phyloP scores from a whole-genome alignment of 2,113 vertebrate species.

The Tragelaphus imberbis region DNA sequence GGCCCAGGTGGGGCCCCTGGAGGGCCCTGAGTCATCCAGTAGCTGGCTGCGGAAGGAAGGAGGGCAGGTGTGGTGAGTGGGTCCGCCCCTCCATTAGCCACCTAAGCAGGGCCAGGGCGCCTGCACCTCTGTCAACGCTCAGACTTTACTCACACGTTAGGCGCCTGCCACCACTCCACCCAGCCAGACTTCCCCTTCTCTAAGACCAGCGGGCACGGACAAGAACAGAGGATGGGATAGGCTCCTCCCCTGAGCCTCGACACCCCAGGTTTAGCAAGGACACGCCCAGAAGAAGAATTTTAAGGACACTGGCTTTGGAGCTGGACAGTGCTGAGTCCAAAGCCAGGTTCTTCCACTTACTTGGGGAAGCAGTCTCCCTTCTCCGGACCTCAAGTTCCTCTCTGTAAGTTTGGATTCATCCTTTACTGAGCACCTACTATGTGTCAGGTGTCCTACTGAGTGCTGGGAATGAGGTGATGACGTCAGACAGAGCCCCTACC shows the following conservation, averaged over 20 bases:
- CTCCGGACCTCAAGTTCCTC: background rate
- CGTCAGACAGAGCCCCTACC: background rate
- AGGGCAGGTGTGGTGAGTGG: background rate
- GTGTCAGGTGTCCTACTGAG: background rate
- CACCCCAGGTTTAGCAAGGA: background rate
- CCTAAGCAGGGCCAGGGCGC: background rate
- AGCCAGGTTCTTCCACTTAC: background rate
- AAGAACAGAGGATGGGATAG: background rate
- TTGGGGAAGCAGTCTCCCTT: background rate
- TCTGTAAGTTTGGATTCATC: background rate
- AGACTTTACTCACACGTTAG: background rate
- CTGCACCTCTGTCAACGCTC: background rate
- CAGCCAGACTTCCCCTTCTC: background rate
- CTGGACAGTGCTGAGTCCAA: background rate
- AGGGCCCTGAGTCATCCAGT: slow-evolving; percentile 10
- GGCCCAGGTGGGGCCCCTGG: background rate
- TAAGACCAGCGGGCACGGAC: background rate
- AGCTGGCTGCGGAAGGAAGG: background rate
- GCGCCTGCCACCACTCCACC: background rate
- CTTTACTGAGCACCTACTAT: background rate
- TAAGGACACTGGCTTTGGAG: background rate
- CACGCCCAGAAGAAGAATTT: background rate
- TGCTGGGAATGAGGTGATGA: background rate
- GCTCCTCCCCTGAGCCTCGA: background rate
- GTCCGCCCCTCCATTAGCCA: background rate